Evolutionary conservation across 1,140 invertebrate genomes (phyloP).

Genomic region (Asobara japonica): DNA sequence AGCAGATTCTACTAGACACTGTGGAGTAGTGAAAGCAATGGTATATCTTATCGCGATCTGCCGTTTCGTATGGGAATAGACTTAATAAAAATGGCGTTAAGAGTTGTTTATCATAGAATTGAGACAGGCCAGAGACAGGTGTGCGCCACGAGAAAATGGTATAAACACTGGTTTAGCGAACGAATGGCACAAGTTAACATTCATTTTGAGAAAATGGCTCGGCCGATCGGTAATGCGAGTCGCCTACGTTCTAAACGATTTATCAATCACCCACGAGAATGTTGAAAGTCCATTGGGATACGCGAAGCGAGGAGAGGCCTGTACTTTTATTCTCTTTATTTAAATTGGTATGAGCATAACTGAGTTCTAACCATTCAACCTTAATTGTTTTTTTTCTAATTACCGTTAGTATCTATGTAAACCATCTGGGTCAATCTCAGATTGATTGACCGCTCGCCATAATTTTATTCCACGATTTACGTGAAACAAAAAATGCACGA

Average conservation of each 20-base stretch:
- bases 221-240: conserved; percentile 47
- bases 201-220: conserved; percentile 38
- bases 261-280: conserved; percentile 46
- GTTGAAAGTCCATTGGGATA: no score
- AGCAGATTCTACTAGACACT: neutral
- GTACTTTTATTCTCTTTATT: no score
- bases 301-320: no score
- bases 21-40: neutral
- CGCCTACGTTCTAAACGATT: conserved; percentile 46
- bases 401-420: no score
- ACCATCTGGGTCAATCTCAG: no score
- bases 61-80: neutral
- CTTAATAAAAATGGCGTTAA: neutral
- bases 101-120: conserved; percentile 13
- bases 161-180: conserved; percentile 8
- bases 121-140: conserved; percentile 24
- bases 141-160: neutral
- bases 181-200: conserved; percentile 24
- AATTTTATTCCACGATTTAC: no score
- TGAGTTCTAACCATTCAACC: no score
- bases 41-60: conserved; percentile 1
- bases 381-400: no score
- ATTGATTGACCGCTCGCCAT: no score
- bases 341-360: no score
- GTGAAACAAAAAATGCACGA: no score